A percentile compares a stretch with the other conserved stretches of the same genome.
Conservation (phyloP, 2,888 invertebrate genomes). For the Meteorus colon region DNA sequence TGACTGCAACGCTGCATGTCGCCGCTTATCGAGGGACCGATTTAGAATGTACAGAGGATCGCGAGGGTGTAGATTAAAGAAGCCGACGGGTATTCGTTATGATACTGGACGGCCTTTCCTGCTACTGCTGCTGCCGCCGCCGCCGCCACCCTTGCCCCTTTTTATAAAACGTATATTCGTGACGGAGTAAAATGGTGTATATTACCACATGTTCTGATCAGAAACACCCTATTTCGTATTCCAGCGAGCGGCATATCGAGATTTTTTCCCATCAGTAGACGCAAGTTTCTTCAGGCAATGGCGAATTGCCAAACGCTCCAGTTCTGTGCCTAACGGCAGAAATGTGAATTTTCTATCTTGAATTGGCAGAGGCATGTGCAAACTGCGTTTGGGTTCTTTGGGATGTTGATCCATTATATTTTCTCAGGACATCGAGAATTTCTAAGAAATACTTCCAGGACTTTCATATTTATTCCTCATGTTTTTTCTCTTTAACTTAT, state of each 20-base stretch:
- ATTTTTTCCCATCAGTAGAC: not conserved
- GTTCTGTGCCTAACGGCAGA: slow-evolving; percentile 3
- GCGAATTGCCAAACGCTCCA: slow-evolving; percentile 47
- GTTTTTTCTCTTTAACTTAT: slow-evolving; percentile 10
- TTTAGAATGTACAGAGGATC: slow-evolving; percentile 47
- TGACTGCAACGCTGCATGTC: slow-evolving; percentile 41
- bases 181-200: not conserved
- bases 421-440: not conserved
- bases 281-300: slow-evolving; percentile 29
- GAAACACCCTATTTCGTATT: slow-evolving; percentile 41
- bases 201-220: not conserved
- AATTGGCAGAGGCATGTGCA: slow-evolving; percentile 11
- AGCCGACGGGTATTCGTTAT: slow-evolving; percentile 41
- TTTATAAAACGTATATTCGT: not conserved
- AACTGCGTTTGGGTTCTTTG: not conserved
- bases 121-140: not conserved
- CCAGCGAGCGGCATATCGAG: slow-evolving; percentile 1
- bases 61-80: slow-evolving; percentile 41
- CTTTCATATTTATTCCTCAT: not conserved
- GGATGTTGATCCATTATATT: slow-evolving; percentile 29
- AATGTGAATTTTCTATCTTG: slow-evolving; percentile 24
- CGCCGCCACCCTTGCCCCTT: not conserved
- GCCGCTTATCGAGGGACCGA: slow-evolving; percentile 50
- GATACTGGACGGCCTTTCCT: slow-evolving; percentile 28
- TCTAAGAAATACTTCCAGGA: not conserved